These are phyloP conservation scores for Nipponacmea schrenckii DNA, from an alignment of 2,888 invertebrate species.

Conservation along the genomic window DNA sequence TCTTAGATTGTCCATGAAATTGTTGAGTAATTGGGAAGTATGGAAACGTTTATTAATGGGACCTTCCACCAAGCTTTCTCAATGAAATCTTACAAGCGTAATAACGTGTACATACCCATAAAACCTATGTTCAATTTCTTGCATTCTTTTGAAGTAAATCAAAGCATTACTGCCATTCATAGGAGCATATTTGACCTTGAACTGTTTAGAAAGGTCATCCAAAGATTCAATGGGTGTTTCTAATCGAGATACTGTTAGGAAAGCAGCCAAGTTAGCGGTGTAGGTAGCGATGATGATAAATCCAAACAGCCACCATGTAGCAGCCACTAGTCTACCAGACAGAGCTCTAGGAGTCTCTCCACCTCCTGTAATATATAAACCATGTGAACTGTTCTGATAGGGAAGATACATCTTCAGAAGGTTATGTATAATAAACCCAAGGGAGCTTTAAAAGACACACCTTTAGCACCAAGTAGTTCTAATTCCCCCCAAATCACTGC, in stretches of 20 bases:
- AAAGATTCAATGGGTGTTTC: constrained; percentile 91
- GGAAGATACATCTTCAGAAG: too few species aligned
- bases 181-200: constrained; percentile 95
- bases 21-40: too few species aligned
- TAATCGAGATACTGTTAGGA: constrained; percentile 87
- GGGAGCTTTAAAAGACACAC: too few species aligned
- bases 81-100: too few species aligned
- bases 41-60: too few species aligned
- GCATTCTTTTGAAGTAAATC: constrained; percentile 96
- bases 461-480: too few species aligned
- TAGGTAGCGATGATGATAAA: constrained; percentile 99
- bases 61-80: too few species aligned
- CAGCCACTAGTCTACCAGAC: constrained; percentile 92
- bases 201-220: constrained; percentile 94
- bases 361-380: constrained; percentile 49
- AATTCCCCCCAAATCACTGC: too few species aligned
- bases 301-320: constrained; percentile 99
- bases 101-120: constrained; percentile 83
- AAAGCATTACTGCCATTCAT: constrained; percentile 87
- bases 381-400: too few species aligned
- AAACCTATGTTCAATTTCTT: constrained; percentile 91
- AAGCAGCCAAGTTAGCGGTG: constrained; percentile 97
- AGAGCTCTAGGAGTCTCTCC: constrained; percentile 79
- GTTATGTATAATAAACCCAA: neutral
- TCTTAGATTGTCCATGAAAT: too few species aligned